Conservation (phyloP, 2,888 invertebrate genomes). For the Gisinianus flammeolus region DNA sequence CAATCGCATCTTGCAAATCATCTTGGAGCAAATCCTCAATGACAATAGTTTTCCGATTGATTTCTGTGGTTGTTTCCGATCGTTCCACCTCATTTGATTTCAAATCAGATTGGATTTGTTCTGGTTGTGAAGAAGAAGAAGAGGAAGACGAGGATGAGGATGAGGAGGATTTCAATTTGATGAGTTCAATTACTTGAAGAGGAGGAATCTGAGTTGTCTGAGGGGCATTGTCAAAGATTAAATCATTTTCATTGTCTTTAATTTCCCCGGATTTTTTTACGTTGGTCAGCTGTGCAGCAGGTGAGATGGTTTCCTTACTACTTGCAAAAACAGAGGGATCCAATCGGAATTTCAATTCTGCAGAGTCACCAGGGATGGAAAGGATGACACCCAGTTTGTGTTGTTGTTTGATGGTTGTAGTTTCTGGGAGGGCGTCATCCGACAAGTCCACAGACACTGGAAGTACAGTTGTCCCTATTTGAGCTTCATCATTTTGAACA, state of each 20-base stretch:
- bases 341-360: constrained; percentile 36
- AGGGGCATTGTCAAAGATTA: constrained; percentile 17
- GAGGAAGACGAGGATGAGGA: too few relatives aligned
- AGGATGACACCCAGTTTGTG: not conserved
- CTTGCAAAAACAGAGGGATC: constrained; percentile 41
- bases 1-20: not conserved
- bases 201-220: not conserved
- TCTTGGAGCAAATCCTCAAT: not conserved
- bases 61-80: constrained; percentile 22
- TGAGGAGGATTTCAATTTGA: too few relatives aligned
- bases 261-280: not conserved
- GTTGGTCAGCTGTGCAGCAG: not conserved
- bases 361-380: not conserved
- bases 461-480: constrained; percentile 4
- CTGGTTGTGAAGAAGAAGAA: too few relatives aligned
- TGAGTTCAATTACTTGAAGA: not conserved
- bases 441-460: not conserved
- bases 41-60: not conserved
- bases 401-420: not conserved
- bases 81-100: constrained; percentile 12
- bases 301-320: not conserved
- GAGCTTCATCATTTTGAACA: constrained; percentile 9
- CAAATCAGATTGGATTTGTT: not conserved
- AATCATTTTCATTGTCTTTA: not conserved
- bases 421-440: not conserved